These are phyloP conservation scores for Anoplolepis gracilipes DNA, from an alignment of 1,140 invertebrate species.

Conservation along the genomic window DNA sequence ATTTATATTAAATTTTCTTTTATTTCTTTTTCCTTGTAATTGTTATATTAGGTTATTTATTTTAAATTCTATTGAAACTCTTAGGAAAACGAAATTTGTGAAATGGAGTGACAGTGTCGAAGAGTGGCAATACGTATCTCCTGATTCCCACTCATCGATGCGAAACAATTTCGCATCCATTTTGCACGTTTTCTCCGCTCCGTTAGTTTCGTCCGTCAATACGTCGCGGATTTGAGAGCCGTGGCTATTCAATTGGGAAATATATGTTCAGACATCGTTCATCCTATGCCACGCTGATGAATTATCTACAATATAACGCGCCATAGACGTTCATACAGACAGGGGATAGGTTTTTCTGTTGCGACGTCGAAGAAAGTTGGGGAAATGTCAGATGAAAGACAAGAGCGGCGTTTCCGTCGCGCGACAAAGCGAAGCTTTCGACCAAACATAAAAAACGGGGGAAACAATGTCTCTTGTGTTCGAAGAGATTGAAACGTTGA, in stretches of 20 bases:
- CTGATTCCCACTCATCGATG: constrained; percentile 17
- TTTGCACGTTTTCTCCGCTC: constrained; percentile 13
- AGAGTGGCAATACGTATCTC: neutral
- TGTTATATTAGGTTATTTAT: neutral
- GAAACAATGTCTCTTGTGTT: constrained; percentile 47
- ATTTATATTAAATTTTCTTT: neutral
- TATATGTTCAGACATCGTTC: constrained; percentile 6
- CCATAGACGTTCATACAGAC: neutral
- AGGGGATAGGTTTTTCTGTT: constrained; percentile 11
- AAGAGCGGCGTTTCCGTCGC: constrained; percentile 34
- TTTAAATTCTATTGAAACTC: neutral
- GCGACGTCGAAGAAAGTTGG: constrained; percentile 35
- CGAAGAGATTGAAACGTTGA: constrained; percentile 44
- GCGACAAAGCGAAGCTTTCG: constrained; percentile 34
- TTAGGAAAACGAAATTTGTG: constrained; percentile 12
- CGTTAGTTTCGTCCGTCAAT: constrained; percentile 39
- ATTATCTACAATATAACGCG: constrained; percentile 50
- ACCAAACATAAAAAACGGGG: constrained; percentile 34
- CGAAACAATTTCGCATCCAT: constrained; percentile 42
- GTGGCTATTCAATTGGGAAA: constrained; percentile 45
- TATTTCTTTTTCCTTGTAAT: neutral
- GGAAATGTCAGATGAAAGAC: constrained; percentile 34
- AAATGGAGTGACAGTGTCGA: constrained; percentile 17
- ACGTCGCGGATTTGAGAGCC: constrained; percentile 41
- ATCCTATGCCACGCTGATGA: constrained; percentile 36